phyloP scores from a whole-genome alignment of 2,113 vertebrate species.

The Piaya cayana region DNA sequence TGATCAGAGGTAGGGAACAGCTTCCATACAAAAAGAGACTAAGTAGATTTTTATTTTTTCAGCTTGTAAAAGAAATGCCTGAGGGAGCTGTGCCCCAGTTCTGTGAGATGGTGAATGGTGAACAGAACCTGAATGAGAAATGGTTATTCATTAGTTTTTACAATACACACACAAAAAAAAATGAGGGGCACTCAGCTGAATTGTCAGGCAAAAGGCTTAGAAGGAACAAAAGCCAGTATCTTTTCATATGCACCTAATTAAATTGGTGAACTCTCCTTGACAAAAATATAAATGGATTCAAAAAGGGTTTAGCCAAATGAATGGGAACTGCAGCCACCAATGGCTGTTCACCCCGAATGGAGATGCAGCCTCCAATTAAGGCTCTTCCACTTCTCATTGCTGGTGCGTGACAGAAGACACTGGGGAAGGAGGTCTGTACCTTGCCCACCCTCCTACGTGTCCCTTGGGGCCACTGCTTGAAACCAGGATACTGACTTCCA shows the following conservation, averaged over 20 bases:
- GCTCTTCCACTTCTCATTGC: neutral
- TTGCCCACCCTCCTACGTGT: neutral
- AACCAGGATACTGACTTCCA: fast-evolving
- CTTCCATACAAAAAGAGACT: neutral
- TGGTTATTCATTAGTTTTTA: conserved; percentile 24
- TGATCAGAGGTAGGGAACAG: neutral
- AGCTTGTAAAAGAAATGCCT: neutral
- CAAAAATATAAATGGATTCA: neutral
- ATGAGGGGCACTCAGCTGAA: neutral
- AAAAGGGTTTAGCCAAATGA: neutral
- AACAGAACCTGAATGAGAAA: conserved; percentile 29
- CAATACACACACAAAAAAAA: neutral
- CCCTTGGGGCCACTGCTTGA: neutral
- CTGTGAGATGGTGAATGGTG: neutral
- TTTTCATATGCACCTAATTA: conserved; percentile 52
- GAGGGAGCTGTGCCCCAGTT: neutral
- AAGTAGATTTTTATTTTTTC: conserved; percentile 27
- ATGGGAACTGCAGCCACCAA: neutral
- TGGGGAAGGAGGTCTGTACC: neutral
- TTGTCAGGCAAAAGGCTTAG: neutral
- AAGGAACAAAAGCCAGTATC: conserved; percentile 14
- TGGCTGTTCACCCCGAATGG: fast-evolving
- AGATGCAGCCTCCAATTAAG: neutral
- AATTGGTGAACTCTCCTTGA: conserved; percentile 1
- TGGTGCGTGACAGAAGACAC: neutral